Evolutionary conservation across 92 coral and sea anemone genomes (phyloP).

Genomic region (Ricordea florida): DNA sequence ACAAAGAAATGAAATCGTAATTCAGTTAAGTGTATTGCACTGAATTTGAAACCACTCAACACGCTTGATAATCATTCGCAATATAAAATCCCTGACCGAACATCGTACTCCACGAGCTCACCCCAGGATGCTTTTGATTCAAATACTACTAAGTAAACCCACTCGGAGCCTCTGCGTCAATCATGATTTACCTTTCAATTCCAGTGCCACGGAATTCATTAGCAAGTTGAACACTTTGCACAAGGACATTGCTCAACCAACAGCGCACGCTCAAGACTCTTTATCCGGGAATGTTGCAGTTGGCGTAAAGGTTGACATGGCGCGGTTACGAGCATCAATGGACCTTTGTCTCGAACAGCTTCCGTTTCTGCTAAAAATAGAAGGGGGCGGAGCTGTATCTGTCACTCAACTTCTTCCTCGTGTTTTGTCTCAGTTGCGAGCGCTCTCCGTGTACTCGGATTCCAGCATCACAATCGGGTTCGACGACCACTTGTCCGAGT

Average conservation of each 20-base stretch:
- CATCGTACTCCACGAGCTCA: too few relatives aligned
- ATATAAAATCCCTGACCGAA: too few relatives aligned
- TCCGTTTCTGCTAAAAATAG: slow-evolving; percentile 86
- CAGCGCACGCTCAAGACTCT: slow-evolving; percentile 16
- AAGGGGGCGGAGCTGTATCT: slow-evolving; percentile 48
- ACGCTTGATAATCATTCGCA: too few relatives aligned
- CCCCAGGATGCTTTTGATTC: too few relatives aligned
- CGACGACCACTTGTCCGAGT: slow-evolving; percentile 73
- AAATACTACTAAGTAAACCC: too few relatives aligned
- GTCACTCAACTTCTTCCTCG: slow-evolving; percentile 73
- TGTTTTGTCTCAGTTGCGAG: slow-evolving; percentile 93
- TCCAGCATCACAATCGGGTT: slow-evolving; percentile 63
- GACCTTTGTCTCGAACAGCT: slow-evolving; percentile 89
- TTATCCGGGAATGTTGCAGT: not conserved
- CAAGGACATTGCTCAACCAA: slow-evolving; percentile 33
- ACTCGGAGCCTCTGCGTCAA: not conserved
- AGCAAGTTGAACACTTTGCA: slow-evolving; percentile 66
- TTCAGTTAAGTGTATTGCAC: too few relatives aligned
- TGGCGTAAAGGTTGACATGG: slow-evolving; percentile 52
- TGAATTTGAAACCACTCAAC: too few relatives aligned
- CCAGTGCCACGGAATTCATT: slow-evolving; percentile 77
- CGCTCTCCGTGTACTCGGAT: slow-evolving; percentile 87
- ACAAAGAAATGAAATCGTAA: too few relatives aligned
- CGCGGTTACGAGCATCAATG: slow-evolving; percentile 80
- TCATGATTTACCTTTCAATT: not conserved